phyloP scores from a whole-genome alignment of 2,113 vertebrate genomes.

The Thryonomys swinderianus region DNA sequence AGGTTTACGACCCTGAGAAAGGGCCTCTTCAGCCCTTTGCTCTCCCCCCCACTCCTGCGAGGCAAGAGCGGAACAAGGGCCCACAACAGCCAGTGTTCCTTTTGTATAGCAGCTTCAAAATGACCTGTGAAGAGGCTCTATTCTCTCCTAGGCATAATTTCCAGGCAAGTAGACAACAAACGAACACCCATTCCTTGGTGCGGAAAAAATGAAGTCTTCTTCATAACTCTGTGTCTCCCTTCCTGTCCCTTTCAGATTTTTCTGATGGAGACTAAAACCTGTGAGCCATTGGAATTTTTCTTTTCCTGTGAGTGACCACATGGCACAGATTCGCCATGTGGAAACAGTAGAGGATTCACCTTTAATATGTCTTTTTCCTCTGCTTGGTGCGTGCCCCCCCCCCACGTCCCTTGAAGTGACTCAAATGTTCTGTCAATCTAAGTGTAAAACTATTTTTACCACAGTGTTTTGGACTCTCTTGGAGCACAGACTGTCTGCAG shows the following conservation, averaged over 20 bases:
- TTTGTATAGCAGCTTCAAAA: not conserved
- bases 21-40: not conserved
- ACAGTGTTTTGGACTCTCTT: conserved; percentile 64
- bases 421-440: conserved; percentile 44
- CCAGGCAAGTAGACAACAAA: not conserved
- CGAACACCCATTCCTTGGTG: not conserved
- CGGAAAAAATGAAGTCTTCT: not conserved
- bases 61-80: not conserved
- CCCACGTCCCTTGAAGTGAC: conserved; percentile 6
- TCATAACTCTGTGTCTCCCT: not conserved
- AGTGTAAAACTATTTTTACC: conserved; percentile 74
- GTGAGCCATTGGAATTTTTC: not conserved
- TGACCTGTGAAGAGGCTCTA: not conserved
- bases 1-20: not conserved
- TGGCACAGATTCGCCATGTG: not conserved
- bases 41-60: not conserved
- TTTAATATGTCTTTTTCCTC: not conserved
- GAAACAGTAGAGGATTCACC: not conserved
- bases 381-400: not conserved
- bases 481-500: conserved; percentile 58
- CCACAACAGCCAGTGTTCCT: not conserved
- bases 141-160: not conserved
- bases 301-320: not conserved
- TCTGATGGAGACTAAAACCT: not conserved
- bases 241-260: not conserved